Percentiles rank a stretch among this genome's conserved stretches.
phyloP scores from a whole-genome alignment of 1,140 invertebrate genomes.

The Nixonia krombeini region DNA sequence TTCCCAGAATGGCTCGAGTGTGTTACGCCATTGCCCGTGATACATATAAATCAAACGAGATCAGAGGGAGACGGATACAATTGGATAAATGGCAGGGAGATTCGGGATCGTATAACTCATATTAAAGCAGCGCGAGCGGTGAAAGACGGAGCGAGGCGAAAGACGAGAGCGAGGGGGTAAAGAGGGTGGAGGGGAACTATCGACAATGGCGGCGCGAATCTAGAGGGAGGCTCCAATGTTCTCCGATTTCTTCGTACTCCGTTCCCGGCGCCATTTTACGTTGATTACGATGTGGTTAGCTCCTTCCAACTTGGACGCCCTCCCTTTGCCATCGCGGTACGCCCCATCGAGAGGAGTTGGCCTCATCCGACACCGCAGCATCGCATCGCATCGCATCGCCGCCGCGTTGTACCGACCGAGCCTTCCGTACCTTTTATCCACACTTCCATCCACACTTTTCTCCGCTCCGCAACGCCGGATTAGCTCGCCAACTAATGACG shows the following conservation, averaged over 20 bases:
- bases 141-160: slow-evolving; percentile 2
- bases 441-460: not conserved
- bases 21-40: slow-evolving; percentile 46
- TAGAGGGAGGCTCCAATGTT: slow-evolving; percentile 41
- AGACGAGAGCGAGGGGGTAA: not conserved
- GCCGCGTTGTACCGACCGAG: slow-evolving; percentile 15
- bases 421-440: not conserved
- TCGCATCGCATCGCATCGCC: slow-evolving; percentile 16
- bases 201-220: slow-evolving; percentile 52
- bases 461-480: not conserved
- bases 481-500: not conserved
- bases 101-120: slow-evolving; percentile 44
- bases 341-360: slow-evolving; percentile 11
- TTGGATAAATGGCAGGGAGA: slow-evolving; percentile 34
- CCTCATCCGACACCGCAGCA: slow-evolving; percentile 26
- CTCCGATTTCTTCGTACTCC: slow-evolving; percentile 52
- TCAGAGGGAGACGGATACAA: slow-evolving; percentile 40
- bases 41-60: slow-evolving; percentile 48
- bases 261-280: slow-evolving; percentile 66
- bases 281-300: slow-evolving; percentile 69
- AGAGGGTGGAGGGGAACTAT: slow-evolving; percentile 28
- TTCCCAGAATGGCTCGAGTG: slow-evolving; percentile 41
- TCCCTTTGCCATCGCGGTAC: slow-evolving; percentile 12
- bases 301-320: slow-evolving; percentile 54
- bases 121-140: slow-evolving; percentile 28